Conservation (phyloP, 2,888 invertebrate genomes). For the Saturnia pavonia region DNA sequence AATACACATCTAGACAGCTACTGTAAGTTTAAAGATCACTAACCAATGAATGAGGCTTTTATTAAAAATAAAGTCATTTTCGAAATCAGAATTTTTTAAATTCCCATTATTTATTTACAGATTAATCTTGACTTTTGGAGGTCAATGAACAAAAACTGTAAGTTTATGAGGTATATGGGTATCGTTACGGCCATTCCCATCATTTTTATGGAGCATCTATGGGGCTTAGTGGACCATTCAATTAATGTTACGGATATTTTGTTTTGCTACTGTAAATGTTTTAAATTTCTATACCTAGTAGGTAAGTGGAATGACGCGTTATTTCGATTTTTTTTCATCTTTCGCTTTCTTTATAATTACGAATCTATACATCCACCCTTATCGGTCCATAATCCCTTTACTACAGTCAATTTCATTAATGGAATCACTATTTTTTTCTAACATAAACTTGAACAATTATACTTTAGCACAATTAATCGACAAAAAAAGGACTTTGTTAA, state of each 20-base stretch:
- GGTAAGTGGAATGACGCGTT: not conserved
- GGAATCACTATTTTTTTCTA: no score
- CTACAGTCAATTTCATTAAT: no score
- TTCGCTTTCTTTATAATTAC: no score
- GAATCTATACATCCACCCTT: no score
- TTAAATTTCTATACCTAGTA: not conserved
- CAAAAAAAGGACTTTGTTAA: no score
- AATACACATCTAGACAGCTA: not conserved
- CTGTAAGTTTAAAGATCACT: not conserved
- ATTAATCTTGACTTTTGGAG: not conserved
- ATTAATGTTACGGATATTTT: slow-evolving; percentile 32
- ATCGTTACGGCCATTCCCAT: slow-evolving; percentile 37
- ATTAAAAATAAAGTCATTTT: not conserved
- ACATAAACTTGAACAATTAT: no score
- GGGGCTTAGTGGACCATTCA: slow-evolving; percentile 36
- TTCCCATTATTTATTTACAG: not conserved
- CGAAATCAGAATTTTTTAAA: not conserved
- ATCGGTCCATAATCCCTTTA: no score
- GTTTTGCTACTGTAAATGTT: slow-evolving; percentile 6
- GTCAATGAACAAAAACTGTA: slow-evolving; percentile 25
- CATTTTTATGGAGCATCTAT: slow-evolving; percentile 43
- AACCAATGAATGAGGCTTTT: not conserved
- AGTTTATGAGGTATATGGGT: slow-evolving; percentile 36
- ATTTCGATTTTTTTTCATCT: not conserved
- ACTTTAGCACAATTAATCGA: no score